These are phyloP conservation scores for Athalia rosae DNA, from an alignment of 2,888 invertebrate species.

Conservation along the genomic window DNA sequence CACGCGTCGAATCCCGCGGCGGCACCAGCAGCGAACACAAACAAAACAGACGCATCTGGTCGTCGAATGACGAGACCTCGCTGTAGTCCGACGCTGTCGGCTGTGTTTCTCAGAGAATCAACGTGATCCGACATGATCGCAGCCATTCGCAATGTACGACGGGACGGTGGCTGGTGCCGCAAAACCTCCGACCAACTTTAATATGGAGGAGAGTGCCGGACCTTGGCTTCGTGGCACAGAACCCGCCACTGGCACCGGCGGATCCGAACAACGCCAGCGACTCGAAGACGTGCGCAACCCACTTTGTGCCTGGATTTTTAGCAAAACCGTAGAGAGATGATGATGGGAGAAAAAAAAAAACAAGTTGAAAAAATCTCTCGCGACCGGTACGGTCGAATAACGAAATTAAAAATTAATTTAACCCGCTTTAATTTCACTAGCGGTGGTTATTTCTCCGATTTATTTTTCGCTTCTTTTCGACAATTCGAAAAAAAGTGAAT, in stretches of 20 bases:
- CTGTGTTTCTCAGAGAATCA: background rate
- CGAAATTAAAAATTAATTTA: conserved; percentile 10
- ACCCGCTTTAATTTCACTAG: background rate
- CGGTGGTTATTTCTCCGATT: background rate
- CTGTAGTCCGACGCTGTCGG: background rate
- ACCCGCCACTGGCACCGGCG: conserved; percentile 33
- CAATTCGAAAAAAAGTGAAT: background rate
- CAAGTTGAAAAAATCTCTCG: background rate
- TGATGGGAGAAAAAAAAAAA: no score
- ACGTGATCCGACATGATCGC: background rate
- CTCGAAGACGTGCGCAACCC: conserved; percentile 34
- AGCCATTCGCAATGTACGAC: background rate
- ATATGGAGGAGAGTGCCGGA: conserved; percentile 43
- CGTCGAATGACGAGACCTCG: conserved; percentile 18
- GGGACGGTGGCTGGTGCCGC: no score
- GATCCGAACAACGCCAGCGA: conserved; percentile 22
- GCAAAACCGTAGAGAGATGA: background rate
- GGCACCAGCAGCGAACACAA: background rate
- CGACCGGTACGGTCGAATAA: background rate
- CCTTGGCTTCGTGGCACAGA: conserved; percentile 46
- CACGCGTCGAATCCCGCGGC: background rate
- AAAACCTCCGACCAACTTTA: conserved; percentile 8
- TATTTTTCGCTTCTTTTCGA: background rate
- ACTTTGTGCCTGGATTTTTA: conserved; percentile 14
- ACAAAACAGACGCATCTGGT: conserved; percentile 32